Base-by-base conservation (phyloP, 2,888 invertebrate species). In the Crematogaster levior region DNA sequence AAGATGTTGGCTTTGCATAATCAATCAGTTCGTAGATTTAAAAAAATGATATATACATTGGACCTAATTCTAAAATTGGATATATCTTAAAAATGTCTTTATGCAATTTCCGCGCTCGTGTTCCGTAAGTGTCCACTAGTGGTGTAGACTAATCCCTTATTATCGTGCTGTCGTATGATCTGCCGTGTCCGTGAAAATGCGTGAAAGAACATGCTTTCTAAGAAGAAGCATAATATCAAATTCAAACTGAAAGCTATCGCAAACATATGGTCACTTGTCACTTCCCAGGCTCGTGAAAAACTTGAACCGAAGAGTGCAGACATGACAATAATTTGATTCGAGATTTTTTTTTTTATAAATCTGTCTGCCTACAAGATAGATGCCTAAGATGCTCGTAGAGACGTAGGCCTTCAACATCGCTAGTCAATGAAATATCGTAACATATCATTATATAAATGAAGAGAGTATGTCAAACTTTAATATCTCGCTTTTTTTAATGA, bases 221-320 rank as follows among this genome's bases (percentile, higher is more conserved):
- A 66, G 12, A 68, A 56, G 43, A 77, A 77, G 77, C 68, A 21
- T 5, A 68, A 40, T 77, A 37, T 77, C 10, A 56, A 77, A 53
- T 82, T 82, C 53, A 66, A 83, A 86, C 86, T 84, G 84, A 90
- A 89, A 91, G 85, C 91, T 89, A 92, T 93, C 91, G 92, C 91
- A 92, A 93, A 91, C 90, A 89, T 91, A 90, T 93, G 93, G 93
- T 91, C 92, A 94, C 93, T 93, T 94, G 93, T 94, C 94, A 94
- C 92, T 93, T 93, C 92, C 93, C 93, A 93, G 90, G 87, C 88
- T 82, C 75, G 73, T 72, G 72, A 37, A 66, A 85, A 79, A 83
- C 66, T 84, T 82, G 65, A 80, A 81, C 77, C 56, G 88, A 87
- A 90, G 85, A 88, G 85, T 89, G 87, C 86, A 86, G 79, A 87